Base-by-base conservation (phyloP, 2,113 vertebrate species). In the Narcine bancroftii region DNA sequence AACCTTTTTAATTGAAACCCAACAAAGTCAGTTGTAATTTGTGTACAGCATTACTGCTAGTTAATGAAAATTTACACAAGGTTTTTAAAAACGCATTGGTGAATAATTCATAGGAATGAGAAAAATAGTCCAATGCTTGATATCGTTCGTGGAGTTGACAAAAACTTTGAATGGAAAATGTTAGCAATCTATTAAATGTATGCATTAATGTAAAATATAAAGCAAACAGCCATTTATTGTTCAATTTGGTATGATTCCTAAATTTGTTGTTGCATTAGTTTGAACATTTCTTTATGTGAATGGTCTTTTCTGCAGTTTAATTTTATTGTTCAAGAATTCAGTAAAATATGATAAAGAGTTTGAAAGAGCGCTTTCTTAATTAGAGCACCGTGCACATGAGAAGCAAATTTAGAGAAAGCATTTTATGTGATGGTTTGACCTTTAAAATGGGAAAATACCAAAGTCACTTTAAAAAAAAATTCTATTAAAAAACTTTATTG, bases 401-500 rank as follows among this genome's bases (percentile, higher is more conserved):
- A 13, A 69, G 81, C 10, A 91, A 36, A 13, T n/a, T 56, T 91
- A 10, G 63, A 65, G 45, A 83, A 53, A 66, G 6, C 36, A 66
- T 45, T 91, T 69, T 91, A 65, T 91, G 71, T 69, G 63, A 91
- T 69, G 13, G 42, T 71, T 66, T 91, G 66, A 91, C 65, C 89
- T 69, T 69, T 69, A 17, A 91, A 91, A 91, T 21, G 66, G 42
- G 89, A 63, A 91, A 91, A 91, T 91, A 91, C 89, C 89, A 91
- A 91, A 91, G 89, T 91, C 89, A 47, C 65, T 91, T 65, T 39
- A 39, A 15, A 87, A 56, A 91, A 6, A 21, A 91, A 47, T 10
- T 69, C 26, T 91, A 69, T 91, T 91, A 69, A 69, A 91, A 87
- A 91, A 65, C 89, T 69, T 91, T 91, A 91, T 69, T 91, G 89